phyloP scores from a whole-genome alignment of 2,888 invertebrate species.

The Netelia fuscicornis region DNA sequence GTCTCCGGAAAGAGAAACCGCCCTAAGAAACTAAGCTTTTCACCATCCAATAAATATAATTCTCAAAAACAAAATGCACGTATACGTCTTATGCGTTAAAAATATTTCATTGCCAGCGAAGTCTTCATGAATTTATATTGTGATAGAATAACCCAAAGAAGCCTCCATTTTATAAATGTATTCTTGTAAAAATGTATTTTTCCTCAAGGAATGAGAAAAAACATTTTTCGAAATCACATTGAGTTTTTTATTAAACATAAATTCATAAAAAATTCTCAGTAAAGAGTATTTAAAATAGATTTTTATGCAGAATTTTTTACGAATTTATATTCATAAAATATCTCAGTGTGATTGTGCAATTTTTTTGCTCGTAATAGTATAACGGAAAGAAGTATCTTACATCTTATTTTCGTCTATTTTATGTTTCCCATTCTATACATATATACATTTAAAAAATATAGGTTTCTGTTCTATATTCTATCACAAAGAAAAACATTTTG shows the following conservation, averaged over 20 bases:
- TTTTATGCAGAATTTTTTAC: conserved; percentile 7
- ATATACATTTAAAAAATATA: conserved; percentile 5
- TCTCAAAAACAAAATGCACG: conserved; percentile 8
- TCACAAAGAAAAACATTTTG: conserved; percentile 18
- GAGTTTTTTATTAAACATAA: conserved; percentile 16
- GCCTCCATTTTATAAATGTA: conserved; percentile 4
- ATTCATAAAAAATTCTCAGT: conserved; percentile 13
- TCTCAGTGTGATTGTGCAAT: conserved; percentile 14
- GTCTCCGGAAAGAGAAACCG: conserved; percentile 11
- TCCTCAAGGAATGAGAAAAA: conserved; percentile 11
- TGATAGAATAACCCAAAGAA: conserved; percentile 10
- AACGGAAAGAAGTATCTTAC: conserved; percentile 14
- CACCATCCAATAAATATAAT: conserved; percentile 7
- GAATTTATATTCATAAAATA: conserved; percentile 24
- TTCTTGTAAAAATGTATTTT: conserved; percentile 19
- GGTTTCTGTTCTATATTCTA: conserved; percentile 15
- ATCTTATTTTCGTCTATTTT: conserved; percentile 22
- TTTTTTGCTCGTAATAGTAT: conserved; percentile 13
- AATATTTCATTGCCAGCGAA: conserved; percentile 9
- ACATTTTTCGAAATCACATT: conserved; percentile 17
- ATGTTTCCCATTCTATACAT: conserved; percentile 12
- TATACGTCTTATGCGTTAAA: conserved; percentile 10
- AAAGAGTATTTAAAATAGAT: conserved; percentile 17
- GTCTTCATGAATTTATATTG: conserved; percentile 26
- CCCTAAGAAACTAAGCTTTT: conserved; percentile 11